These are phyloP conservation scores for Platysteira castanea DNA, from an alignment of 2,113 vertebrate genomes.

Conservation along the genomic window DNA sequence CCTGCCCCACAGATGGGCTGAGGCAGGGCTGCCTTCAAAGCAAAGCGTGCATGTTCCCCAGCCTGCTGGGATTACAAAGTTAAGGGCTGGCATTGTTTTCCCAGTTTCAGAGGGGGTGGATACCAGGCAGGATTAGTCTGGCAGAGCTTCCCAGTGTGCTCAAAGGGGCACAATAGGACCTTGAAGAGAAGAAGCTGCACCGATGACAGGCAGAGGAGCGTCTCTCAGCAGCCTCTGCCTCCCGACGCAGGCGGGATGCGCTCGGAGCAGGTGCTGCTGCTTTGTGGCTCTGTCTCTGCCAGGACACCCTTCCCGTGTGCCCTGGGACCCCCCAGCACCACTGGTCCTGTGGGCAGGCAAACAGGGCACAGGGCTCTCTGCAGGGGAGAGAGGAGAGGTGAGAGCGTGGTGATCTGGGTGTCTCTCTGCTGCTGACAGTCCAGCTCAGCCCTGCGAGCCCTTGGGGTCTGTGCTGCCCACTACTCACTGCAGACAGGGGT, in stretches of 20 bases:
- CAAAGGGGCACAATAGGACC: conserved; percentile 28
- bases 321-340: neutral
- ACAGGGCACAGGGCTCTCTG: neutral
- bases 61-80: conserved; percentile 33
- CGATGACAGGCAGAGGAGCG: neutral
- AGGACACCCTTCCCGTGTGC: neutral
- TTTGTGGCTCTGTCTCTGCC: neutral
- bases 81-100: conserved; percentile 53
- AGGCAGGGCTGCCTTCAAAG: conserved; percentile 56
- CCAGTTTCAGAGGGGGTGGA: conserved; percentile 1
- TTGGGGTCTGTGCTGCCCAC: neutral
- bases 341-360: neutral
- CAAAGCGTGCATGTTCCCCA: neutral
- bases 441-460: accelerated
- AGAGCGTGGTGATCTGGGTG: accelerated
- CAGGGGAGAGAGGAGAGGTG: neutral
- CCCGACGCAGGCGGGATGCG: accelerated
- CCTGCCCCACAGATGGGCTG: neutral
- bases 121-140: conserved; percentile 65
- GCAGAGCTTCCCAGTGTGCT: neutral
- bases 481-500: neutral
- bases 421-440: neutral
- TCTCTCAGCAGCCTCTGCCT: conserved; percentile 26
- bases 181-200: conserved; percentile 52
- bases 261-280: neutral